Base-by-base conservation (phyloP, 2,797 vertebrate species). In the Leptatherina wallacei region DNA sequence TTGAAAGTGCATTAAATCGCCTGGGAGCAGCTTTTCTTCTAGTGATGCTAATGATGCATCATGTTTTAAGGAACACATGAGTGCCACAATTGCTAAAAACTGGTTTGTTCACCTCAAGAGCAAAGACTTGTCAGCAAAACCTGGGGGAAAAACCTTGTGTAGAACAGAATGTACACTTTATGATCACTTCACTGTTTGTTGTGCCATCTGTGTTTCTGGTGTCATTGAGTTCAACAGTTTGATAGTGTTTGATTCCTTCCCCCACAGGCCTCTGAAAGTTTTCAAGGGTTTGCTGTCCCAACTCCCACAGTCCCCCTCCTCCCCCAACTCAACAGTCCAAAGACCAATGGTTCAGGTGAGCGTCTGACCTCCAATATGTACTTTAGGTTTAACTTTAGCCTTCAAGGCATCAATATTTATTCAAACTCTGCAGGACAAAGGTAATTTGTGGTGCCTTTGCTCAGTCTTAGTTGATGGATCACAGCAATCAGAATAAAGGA, bases 301-400 rank as follows among this genome's bases (percentile, higher is more conserved):
- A 95, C 93, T 40, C 95, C 95, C 2, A 95, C 79, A 61, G 94
- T 95, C 42, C 95, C 95, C 9, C n/a, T 91, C 64, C 81, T 94
- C 2, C 85, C 91, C 0, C 54, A 80, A 6, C 10, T 78, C 82
- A 89, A 66, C 4, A 83, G 86, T 75, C 71, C 83, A 62, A 90
- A 91, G 75, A 70, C 69, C 80, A 93, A 90, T 0, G 83, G 88
- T 27, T 84, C 88, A 92, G 91, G 95, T 95, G 81, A 94, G 82
- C 3, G 8, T 67, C 51, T 30, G 42, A 55, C 40, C 24, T 65
- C 29, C 59, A 71, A 69, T 74, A 59, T 78, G 54, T 75, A 44
- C 68, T 79, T 38, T 60, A 70, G 65, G 42, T 74, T 86, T 63
- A 57, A 56, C 52, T 11, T 64, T 30, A 30, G 18, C 22, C 3